Evolutionary conservation across 2,113 vertebrate species (phyloP), one percentile per base, ranked within the genome.

Genomic region (Podarcis raffonei): DNA sequence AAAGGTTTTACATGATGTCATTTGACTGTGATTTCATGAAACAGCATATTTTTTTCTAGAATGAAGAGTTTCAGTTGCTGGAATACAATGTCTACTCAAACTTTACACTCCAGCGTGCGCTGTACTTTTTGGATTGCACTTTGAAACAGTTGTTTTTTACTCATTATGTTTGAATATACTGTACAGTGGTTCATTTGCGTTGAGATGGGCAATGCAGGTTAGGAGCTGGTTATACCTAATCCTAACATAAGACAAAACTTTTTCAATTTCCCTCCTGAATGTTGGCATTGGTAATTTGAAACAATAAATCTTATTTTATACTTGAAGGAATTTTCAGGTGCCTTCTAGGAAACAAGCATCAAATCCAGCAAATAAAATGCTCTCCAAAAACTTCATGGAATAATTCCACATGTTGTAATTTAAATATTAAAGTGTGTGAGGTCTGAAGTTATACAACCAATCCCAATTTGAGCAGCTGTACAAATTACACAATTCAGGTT

Each of bases 341-440:
- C 48, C 35, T 82, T 42, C 57, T 76, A 76, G 65, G 77, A 66
- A 92, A n/a, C 18, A 15, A 20, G 18, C 66, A 25, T 84, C 42
- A 92, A 91, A 95, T 90, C 53, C 84, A 48, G 90, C 77, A 91
- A 90, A 84, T 90, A 78, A 59, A 12, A 22, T 1, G 4, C 32
- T 93, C 93, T 92, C n/a, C 71, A 84, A 87, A 87, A 89, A 92
- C 91, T 75, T 79, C 62, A n/a, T 86, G 32, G 89, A 86, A 16
- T 8, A n/a, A 82, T 79, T 84, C 71, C 4, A 88, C 7, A 3
- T 87, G 68, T 37, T 62, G n/a, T 11, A 27, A 59, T 90, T 90
- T 42, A 80, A 85, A 11, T 39, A 13, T 12, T 81, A 91, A 86
- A 6, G n/a, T 85, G 6, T 12, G 48, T 32, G 68, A 94, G 74